A percentile compares a stretch with the other conserved stretches of the same genome.
These are phyloP conservation scores for Thecophora atra DNA, from an alignment of 2,888 invertebrate species.

Conservation along the genomic window DNA sequence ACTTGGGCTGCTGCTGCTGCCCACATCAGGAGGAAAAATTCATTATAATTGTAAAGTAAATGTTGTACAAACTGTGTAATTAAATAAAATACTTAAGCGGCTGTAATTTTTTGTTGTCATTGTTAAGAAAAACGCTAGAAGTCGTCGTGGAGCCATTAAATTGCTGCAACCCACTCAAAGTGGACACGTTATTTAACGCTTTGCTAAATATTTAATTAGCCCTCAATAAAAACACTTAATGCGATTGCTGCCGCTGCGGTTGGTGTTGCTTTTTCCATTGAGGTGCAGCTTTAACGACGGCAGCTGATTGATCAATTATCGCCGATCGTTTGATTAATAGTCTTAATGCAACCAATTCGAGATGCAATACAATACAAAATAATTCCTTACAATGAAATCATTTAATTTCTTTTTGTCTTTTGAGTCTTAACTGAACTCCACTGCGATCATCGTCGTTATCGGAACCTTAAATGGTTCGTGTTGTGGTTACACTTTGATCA, in stretches of 20 bases:
- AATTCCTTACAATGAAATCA: too few species aligned
- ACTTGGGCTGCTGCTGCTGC: constrained; percentile 4
- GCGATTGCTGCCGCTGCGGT: not conserved
- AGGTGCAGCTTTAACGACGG: not conserved
- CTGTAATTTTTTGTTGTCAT: constrained; percentile 3
- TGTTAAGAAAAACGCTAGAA: not conserved
- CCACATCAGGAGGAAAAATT: not conserved
- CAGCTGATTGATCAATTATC: constrained; percentile 2
- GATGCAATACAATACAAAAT: not conserved
- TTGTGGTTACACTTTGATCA: constrained; percentile 1
- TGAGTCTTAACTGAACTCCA: too few species aligned
- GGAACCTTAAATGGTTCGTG: too few species aligned
- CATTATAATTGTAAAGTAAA: not conserved
- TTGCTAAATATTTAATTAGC: constrained; percentile 53
- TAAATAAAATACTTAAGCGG: not conserved
- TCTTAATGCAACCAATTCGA: not conserved
- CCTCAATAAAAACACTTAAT: constrained; percentile 48
- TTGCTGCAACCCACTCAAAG: constrained; percentile 22
- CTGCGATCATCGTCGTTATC: too few species aligned
- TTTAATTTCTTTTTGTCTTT: not conserved
- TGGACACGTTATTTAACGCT: constrained; percentile 12
- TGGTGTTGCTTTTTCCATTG: not conserved
- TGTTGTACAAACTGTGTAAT: constrained; percentile 1
- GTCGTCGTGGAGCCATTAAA: constrained; percentile 3
- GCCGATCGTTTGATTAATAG: constrained; percentile 1